These are phyloP conservation scores for Unio pictorum DNA, from an alignment of 2,888 invertebrate species.

Conservation along the genomic window DNA sequence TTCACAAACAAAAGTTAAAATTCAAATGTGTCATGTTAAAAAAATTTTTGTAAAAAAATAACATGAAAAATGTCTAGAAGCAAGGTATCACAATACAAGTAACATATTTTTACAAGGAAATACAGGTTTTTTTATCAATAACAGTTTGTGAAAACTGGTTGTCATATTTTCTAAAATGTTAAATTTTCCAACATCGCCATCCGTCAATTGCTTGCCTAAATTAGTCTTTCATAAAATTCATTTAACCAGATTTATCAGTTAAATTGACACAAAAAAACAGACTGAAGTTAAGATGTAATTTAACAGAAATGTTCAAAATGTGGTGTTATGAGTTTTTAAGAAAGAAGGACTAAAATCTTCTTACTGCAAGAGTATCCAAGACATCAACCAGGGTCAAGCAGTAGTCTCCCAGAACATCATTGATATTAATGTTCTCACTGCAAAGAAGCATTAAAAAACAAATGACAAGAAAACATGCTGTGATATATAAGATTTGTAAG, in stretches of 20 bases:
- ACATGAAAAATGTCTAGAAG: too few species aligned
- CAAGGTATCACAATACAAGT: not conserved
- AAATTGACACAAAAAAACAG: too few species aligned
- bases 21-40: too few species aligned
- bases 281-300: too few species aligned
- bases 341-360: constrained; percentile 13
- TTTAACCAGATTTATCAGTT: too few species aligned
- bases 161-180: not conserved
- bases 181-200: not conserved
- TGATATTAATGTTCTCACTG: constrained; percentile 79
- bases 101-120: not conserved
- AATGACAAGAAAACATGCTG: too few species aligned
- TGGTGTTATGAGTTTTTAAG: constrained; percentile 9
- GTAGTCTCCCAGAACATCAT: constrained; percentile 79
- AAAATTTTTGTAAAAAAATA: too few species aligned
- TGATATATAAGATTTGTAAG: too few species aligned
- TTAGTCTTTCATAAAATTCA: too few species aligned
- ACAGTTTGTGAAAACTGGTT: not conserved
- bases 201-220: not conserved
- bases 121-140: not conserved
- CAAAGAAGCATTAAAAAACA: constrained; percentile 37
- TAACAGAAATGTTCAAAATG: not conserved
- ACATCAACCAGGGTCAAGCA: constrained; percentile 77
- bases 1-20: too few species aligned
- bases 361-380: constrained; percentile 76